Percentiles rank a stretch among this genome's conserved stretches.
phyloP scores from a whole-genome alignment of 2,888 invertebrate genomes.

The Digitonthophagus gazella region DNA sequence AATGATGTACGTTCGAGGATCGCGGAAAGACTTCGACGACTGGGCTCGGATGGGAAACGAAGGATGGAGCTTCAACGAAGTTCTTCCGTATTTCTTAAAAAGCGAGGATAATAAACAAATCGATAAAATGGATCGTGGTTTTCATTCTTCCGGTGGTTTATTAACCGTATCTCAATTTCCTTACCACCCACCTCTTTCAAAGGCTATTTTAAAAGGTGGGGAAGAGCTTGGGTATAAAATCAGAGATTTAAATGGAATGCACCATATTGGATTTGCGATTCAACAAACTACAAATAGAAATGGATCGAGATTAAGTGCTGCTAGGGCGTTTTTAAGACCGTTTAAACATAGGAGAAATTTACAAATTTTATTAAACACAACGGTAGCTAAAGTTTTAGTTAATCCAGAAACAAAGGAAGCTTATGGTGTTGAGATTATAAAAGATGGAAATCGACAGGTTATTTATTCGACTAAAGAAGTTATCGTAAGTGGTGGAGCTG shows the following conservation, averaged over 20 bases:
- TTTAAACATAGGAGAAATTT: conserved; percentile 73
- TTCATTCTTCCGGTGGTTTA: conserved; percentile 75
- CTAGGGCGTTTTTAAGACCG: conserved; percentile 80
- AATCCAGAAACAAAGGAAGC: conserved; percentile 71
- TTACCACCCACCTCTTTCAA: conserved; percentile 80
- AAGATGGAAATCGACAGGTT: conserved; percentile 58
- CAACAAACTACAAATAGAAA: conserved; percentile 86
- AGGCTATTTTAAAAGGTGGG: conserved; percentile 74
- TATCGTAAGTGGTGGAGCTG: conserved; percentile 69
- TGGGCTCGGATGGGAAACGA: conserved; percentile 85
- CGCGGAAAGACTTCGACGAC: conserved; percentile 80
- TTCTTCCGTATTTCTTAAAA: conserved; percentile 85
- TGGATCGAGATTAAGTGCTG: conserved; percentile 78
- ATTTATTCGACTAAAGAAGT: conserved; percentile 70
- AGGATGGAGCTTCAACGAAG: conserved; percentile 88
- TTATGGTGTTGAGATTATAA: conserved; percentile 74
- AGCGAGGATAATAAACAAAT: conserved; percentile 77
- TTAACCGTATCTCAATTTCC: conserved; percentile 79
- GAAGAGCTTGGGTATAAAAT: conserved; percentile 73
- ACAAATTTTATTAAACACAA: conserved; percentile 80
- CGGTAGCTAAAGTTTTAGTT: conserved; percentile 73
- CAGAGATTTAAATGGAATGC: conserved; percentile 78
- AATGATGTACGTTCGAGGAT: conserved; percentile 93
- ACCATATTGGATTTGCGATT: conserved; percentile 80
- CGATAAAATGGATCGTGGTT: conserved; percentile 71